Evolutionary conservation across 2,888 invertebrate genomes (phyloP).

Genomic region (Calameuta idolon): DNA sequence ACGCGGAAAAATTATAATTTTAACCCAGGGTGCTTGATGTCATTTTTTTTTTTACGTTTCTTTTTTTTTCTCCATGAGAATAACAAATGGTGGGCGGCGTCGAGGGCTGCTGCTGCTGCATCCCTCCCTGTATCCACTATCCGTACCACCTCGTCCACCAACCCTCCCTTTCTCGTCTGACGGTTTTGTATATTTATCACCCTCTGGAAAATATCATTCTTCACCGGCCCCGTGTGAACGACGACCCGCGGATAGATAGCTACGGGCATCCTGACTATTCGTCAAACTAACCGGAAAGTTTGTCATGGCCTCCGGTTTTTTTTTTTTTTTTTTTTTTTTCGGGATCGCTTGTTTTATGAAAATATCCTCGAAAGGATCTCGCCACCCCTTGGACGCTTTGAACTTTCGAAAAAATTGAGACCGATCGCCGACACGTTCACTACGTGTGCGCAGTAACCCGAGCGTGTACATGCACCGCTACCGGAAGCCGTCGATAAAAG

Average conservation of each 20-base stretch:
- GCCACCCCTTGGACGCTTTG: conserved; percentile 22
- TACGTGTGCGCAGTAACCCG: too few relatives aligned
- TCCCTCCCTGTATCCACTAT: conserved; percentile 14
- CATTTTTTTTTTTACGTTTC: too few relatives aligned
- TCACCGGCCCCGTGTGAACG: conserved; percentile 30
- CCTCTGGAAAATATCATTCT: conserved; percentile 47
- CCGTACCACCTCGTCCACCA: neutral
- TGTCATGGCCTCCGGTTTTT: conserved; percentile 35
- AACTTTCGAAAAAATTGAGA: conserved; percentile 44
- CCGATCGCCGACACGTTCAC: conserved; percentile 37
- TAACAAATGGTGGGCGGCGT: too few relatives aligned
- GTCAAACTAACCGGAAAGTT: conserved; percentile 50
- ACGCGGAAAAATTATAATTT: too few relatives aligned
- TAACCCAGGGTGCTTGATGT: too few relatives aligned
- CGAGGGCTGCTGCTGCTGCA: too few relatives aligned
- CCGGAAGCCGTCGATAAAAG: too few relatives aligned
- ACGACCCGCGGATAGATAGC: conserved; percentile 15
- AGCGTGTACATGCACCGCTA: too few relatives aligned
- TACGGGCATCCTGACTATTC: conserved; percentile 38
- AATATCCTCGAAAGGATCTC: conserved; percentile 22
- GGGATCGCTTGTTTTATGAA: conserved; percentile 30
- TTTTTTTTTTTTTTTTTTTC: conserved; percentile 35
- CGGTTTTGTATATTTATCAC: conserved; percentile 40
- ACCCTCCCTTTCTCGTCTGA: neutral
- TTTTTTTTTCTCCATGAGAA: too few relatives aligned